Percentiles rank a stretch among this genome's conserved stretches.
Evolutionary conservation across 2,888 invertebrate species (phyloP).

Genomic region (Andrena trimmerana): DNA sequence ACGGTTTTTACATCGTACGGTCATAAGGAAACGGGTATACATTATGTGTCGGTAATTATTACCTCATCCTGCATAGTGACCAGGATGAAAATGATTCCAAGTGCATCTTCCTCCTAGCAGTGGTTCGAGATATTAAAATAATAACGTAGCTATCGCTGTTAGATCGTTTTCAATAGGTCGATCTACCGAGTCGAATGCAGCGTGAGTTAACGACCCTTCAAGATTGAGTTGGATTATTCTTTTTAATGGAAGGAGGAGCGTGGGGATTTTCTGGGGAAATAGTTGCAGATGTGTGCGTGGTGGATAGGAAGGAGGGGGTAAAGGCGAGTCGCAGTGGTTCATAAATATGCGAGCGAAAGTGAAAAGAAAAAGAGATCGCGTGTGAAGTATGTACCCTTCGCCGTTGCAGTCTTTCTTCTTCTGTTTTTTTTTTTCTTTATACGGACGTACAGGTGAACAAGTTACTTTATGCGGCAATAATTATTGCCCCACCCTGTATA

Average conservation of each 20-base stretch:
- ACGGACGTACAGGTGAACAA: neutral
- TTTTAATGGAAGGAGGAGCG: neutral
- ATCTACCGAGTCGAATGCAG: no score
- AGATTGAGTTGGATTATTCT: no score
- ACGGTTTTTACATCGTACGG: neutral
- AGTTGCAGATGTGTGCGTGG: neutral
- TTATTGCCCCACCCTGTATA: conserved; percentile 54
- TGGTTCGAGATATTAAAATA: neutral
- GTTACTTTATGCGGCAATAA: conserved; percentile 19
- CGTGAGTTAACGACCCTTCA: no score
- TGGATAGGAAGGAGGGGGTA: no score
- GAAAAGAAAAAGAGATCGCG: conserved; percentile 1
- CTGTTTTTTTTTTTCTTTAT: neutral
- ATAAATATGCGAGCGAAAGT: conserved; percentile 4
- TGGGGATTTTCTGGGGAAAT: neutral
- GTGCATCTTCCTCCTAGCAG: neutral
- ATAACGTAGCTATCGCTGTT: no score
- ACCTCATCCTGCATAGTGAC: conserved; percentile 10
- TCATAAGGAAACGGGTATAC: conserved; percentile 17
- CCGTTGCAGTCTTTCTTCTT: neutral
- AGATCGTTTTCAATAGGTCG: no score
- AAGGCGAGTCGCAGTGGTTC: neutral
- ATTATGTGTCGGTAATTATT: conserved; percentile 28
- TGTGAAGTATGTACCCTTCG: neutral
- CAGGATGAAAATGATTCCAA: neutral